Conservation (phyloP, 37 sponge, comb jelly and placozoan species). For the Crambe crambe region DNA sequence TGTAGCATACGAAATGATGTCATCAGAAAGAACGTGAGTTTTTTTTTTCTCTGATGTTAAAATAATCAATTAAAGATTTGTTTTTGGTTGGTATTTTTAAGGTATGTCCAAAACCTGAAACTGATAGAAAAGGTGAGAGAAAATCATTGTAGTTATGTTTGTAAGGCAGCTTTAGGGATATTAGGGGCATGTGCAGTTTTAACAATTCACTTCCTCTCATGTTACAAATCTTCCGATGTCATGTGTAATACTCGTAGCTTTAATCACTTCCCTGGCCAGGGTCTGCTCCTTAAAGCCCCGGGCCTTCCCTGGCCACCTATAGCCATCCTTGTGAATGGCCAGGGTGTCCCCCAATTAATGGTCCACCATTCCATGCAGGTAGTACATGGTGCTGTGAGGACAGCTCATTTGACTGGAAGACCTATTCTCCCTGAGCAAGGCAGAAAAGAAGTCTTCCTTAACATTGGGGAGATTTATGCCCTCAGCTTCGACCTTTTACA, state of each 20-base stretch:
- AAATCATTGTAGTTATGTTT: not conserved
- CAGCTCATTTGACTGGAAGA: conserved; percentile 32
- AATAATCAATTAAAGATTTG: not conserved
- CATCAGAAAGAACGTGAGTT: conserved; percentile 67
- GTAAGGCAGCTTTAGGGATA: no score
- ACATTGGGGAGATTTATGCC: conserved; percentile 65
- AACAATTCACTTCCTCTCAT: no score
- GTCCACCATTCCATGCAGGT: conserved; percentile 7
- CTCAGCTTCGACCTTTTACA: conserved; percentile 57
- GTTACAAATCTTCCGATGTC: no score
- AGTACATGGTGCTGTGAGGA: conserved; percentile 59
- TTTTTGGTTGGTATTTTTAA: not conserved
- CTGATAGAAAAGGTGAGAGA: conserved; percentile 73
- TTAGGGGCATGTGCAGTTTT: no score
- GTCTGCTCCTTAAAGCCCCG: no score
- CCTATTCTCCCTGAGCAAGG: conserved; percentile 59
- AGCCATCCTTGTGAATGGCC: no score
- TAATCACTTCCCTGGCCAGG: no score
- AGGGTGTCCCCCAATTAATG: not conserved
- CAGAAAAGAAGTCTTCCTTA: conserved; percentile 57
- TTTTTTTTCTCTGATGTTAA: not conserved
- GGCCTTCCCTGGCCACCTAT: no score
- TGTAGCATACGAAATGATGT: conserved; percentile 50
- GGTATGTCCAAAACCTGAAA: conserved; percentile 62
- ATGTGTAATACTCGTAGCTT: no score